These are phyloP conservation scores for Schizotus pectinicornis DNA, from an alignment of 2,888 invertebrate genomes.

Conservation along the genomic window DNA sequence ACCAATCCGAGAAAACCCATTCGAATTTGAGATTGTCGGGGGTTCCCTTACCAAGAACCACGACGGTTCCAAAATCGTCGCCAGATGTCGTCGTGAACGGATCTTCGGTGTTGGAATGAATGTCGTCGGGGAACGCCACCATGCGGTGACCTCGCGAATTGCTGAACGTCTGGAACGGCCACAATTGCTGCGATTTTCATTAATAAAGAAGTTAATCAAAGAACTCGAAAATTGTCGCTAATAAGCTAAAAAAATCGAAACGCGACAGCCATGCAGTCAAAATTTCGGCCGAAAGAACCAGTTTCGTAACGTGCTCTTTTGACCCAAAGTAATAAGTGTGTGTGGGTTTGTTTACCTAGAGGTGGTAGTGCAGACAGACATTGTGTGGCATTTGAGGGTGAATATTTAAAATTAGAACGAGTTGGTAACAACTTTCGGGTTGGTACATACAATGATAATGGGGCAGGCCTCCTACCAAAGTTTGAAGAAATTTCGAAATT, in stretches of 20 bases:
- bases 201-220: constrained; percentile 38
- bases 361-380: constrained; percentile 40
- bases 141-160: constrained; percentile 76
- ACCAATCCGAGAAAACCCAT: constrained; percentile 87
- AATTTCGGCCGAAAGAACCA: constrained; percentile 6
- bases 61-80: constrained; percentile 42
- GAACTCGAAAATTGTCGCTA: not conserved
- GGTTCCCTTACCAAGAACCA: constrained; percentile 55
- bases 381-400: constrained; percentile 38
- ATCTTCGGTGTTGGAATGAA: constrained; percentile 58
- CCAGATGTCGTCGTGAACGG: constrained; percentile 53
- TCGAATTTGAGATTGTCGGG: constrained; percentile 68
- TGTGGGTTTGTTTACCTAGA: constrained; percentile 47
- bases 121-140: constrained; percentile 60
- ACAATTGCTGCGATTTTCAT: constrained; percentile 74
- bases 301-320: not conserved
- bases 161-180: constrained; percentile 80
- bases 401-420: constrained; percentile 30
- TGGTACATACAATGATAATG: too few species aligned
- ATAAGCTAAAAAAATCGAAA: too few species aligned
- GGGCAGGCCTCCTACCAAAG: not conserved
- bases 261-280: too few species aligned
- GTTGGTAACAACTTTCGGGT: not conserved
- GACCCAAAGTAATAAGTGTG: constrained; percentile 2
- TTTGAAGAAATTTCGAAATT: not conserved